Percentiles rank a stretch among this genome's conserved stretches.
Conservation (phyloP, 2,113 vertebrate genomes). For the Eubucco bourcierii region DNA sequence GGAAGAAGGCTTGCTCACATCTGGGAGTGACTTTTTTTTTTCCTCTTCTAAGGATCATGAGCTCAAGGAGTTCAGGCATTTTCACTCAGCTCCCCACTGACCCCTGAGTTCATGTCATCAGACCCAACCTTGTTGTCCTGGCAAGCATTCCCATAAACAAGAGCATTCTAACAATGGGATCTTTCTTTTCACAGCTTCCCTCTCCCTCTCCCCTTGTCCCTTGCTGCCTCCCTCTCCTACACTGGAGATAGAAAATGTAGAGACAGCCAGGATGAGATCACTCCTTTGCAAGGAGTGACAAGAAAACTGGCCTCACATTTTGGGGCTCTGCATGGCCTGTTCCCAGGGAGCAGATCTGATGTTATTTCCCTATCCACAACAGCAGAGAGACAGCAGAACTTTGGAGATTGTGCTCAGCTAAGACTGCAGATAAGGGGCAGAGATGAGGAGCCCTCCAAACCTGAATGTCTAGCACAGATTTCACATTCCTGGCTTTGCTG, state of each 20-base stretch:
- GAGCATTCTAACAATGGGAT: slow-evolving; percentile 61
- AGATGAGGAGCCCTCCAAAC: slow-evolving; percentile 49
- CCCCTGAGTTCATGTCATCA: slow-evolving; percentile 49
- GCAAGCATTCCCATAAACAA: slow-evolving; percentile 63
- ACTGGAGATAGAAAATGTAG: slow-evolving; percentile 59
- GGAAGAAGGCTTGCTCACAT: neutral
- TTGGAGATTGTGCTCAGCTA: neutral
- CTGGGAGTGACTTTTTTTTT: slow-evolving; percentile 40
- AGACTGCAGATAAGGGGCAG: slow-evolving; percentile 60
- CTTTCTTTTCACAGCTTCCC: slow-evolving; percentile 50
- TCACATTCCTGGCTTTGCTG: slow-evolving; percentile 34
- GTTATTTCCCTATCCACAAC: slow-evolving; percentile 10
- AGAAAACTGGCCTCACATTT: neutral
- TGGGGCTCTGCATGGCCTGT: neutral
- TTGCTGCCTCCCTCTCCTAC: slow-evolving; percentile 33
- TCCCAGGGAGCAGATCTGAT: slow-evolving; percentile 32
- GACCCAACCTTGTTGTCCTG: slow-evolving; percentile 62
- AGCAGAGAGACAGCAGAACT: slow-evolving; percentile 48
- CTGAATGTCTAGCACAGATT: slow-evolving; percentile 1
- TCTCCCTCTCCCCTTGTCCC: slow-evolving; percentile 20
- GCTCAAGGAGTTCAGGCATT: slow-evolving; percentile 35
- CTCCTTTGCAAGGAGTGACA: slow-evolving; percentile 12
- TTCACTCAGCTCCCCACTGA: slow-evolving; percentile 42
- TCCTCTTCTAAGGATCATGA: neutral
- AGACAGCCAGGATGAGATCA: slow-evolving; percentile 68